Evolutionary conservation across 2,113 vertebrate species (phyloP), one percentile per base, ranked within the genome.

Genomic region (Dendrocopos noguchii): DNA sequence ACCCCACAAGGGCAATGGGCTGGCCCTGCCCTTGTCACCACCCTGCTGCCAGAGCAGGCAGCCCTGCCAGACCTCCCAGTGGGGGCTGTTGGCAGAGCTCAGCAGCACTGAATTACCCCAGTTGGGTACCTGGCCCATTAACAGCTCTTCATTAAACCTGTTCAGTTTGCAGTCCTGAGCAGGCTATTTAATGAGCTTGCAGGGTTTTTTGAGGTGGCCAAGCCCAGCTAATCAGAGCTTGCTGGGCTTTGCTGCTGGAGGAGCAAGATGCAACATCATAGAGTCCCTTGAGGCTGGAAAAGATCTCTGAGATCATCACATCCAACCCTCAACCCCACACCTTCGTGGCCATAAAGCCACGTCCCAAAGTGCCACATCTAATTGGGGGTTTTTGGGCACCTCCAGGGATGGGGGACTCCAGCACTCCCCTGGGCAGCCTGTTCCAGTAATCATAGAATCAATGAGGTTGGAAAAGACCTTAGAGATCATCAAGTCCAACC

Each of bases 181-280:
- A 60, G 25, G 44, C 7, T 64, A 63, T 66, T 78, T 63, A 80
- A 70, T 27, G 70, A 59, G 73, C 72, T 2, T 7, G 92, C 8
- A 1, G 36, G 1, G 10, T 39, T 39, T 29, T 29, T 64, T 19
- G 14, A 31, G 3, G 0, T 4, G 6, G 77, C 75, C 63, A 5
- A 39, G 63, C 42, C 24, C 2, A 18, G 24, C 29, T 4, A 15
- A 72, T 27, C 14, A 6, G 66, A 59, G 80, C 34, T 36, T 36
- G 65, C 67, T 12, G 55, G 25, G 50, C 9, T 25, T 63, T 55
- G 42, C 71, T 24, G 18, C 0, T 0, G 56, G 34, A 75, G 39
- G 33, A 1, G 2, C 42, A 44, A 87, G 81, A 82, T 5, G 13
- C 39, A 68, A 60, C 15, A 44, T 25, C 50, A 22, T 25, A 52